Evolutionary conservation across 1,140 invertebrate genomes (phyloP).

Genomic region (Centruroides vittatus): DNA sequence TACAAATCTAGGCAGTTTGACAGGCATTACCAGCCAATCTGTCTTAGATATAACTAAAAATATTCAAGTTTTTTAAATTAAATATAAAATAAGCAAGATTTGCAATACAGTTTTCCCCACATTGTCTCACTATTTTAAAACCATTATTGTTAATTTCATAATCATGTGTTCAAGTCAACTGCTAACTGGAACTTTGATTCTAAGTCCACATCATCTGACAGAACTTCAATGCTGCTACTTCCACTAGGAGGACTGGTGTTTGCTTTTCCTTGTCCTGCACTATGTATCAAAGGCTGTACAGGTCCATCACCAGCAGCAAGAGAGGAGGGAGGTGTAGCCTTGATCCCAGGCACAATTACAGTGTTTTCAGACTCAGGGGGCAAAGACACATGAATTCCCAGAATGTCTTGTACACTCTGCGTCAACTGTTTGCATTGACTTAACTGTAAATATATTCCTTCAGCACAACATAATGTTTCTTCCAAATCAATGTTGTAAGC

Average conservation of each 20-base stretch:
- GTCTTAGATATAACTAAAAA: no score
- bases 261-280: not conserved
- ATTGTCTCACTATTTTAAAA: no score
- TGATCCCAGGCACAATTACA: not conserved
- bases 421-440: constrained; percentile 32
- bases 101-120: no score
- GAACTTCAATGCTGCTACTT: constrained; percentile 9
- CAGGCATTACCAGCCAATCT: no score
- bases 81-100: no score
- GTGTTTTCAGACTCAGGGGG: not conserved
- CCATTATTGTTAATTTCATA: no score
- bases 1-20: no score
- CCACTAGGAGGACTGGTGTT: not conserved
- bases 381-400: constrained; percentile 3
- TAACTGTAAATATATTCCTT: constrained; percentile 75
- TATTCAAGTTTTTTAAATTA: no score
- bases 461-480: constrained; percentile 61
- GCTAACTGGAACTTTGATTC: constrained; percentile 6
- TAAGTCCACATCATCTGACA: constrained; percentile 9
- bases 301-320: not conserved
- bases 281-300: not conserved
- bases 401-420: constrained; percentile 10
- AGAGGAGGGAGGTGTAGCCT: not conserved
- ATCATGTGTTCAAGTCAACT: constrained; percentile 11
- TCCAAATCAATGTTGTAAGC: constrained; percentile 67